These are phyloP conservation scores for Bergia puertoricense DNA, from an alignment of 92 coral and sea anemone genomes.

Conservation along the genomic window DNA sequence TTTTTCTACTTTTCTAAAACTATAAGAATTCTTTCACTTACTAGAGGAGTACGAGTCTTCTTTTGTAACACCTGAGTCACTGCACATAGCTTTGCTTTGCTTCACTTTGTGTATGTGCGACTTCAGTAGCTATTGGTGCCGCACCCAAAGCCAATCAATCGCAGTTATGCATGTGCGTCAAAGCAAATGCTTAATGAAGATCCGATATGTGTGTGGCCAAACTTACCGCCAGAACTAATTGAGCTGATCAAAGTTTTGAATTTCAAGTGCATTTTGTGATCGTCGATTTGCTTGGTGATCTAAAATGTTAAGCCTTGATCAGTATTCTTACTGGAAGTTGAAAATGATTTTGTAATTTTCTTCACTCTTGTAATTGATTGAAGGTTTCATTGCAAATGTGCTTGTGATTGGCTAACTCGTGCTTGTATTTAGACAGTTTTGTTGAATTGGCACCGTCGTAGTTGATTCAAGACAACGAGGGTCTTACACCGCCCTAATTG, in stretches of 20 bases:
- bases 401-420: neutral
- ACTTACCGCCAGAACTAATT: neutral
- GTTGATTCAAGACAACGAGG: neutral
- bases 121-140: neutral
- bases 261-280: too few species aligned
- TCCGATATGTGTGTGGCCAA: neutral
- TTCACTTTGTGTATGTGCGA: neutral
- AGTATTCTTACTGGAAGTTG: too few species aligned
- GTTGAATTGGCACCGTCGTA: neutral
- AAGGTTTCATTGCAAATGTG: too few species aligned
- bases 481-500: neutral
- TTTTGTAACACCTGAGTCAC: too few species aligned
- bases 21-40: conserved; percentile 6
- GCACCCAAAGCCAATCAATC: neutral
- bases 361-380: too few species aligned
- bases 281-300: too few species aligned
- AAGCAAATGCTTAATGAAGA: neutral
- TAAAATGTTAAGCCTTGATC: too few species aligned
- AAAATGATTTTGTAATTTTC: too few species aligned
- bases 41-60: neutral
- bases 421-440: neutral
- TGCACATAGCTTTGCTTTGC: neutral
- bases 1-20: neutral
- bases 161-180: neutral
- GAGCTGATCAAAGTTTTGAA: too few species aligned